These are phyloP conservation scores for Plotosus lineatus DNA, from an alignment of 2,113 vertebrate genomes.

Conservation along the genomic window DNA sequence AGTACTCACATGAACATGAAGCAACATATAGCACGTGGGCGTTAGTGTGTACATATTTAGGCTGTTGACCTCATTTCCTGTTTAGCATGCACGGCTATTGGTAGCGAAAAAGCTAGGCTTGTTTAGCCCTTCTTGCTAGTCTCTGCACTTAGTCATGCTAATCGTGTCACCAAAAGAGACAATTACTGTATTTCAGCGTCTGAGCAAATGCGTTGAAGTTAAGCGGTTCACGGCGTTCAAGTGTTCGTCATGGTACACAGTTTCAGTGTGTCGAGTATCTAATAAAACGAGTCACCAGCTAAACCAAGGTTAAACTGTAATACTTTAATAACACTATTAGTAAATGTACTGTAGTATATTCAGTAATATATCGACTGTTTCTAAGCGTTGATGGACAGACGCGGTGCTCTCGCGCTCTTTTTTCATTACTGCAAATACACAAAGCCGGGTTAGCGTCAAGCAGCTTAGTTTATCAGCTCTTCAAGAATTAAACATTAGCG, in stretches of 20 bases:
- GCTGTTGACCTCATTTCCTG: constrained; percentile 18
- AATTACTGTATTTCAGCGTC: constrained; percentile 10
- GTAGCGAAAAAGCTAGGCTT: neutral
- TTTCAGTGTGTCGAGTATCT: neutral
- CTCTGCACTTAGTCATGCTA: constrained; percentile 61
- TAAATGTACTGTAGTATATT: constrained; percentile 2
- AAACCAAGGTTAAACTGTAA: neutral
- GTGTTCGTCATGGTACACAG: neutral
- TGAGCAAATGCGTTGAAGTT: constrained; percentile 32
- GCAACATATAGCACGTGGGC: neutral
- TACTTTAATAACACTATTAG: constrained; percentile 2
- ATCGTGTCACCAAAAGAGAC: constrained; percentile 55
- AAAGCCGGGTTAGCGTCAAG: neutral
- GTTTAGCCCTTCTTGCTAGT: constrained; percentile 21
- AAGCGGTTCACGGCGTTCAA: neutral
- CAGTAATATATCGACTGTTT: neutral
- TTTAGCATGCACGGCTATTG: constrained; percentile 27
- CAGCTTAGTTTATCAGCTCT: neutral
- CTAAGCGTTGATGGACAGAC: neutral
- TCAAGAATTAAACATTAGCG: neutral
- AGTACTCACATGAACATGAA: neutral
- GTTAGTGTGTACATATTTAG: neutral
- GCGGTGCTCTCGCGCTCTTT: neutral
- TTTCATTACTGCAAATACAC: constrained; percentile 24
- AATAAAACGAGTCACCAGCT: neutral